Evolutionary conservation across 64 coral and sea anemone species (phyloP).

Genomic region (Montipora capricornis): DNA sequence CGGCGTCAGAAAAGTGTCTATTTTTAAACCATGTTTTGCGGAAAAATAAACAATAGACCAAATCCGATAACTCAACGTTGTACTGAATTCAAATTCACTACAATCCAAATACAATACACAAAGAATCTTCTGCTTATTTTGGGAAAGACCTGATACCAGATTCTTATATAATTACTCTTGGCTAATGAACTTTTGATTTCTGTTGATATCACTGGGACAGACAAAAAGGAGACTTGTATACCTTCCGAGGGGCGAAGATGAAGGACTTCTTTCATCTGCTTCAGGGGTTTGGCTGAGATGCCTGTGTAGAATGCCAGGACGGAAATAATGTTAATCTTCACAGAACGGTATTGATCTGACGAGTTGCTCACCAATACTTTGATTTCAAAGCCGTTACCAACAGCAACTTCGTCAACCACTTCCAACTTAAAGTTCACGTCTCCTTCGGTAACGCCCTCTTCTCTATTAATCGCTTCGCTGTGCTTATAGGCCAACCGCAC

Average conservation of each 20-base stretch:
- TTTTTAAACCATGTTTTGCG: no score
- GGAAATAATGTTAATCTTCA: constrained; percentile 15
- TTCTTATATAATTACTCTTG: no score
- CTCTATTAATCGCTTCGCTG: constrained; percentile 22
- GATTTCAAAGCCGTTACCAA: constrained; percentile 37
- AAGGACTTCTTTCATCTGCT: not conserved
- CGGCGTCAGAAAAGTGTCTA: no score
- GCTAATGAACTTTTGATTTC: no score
- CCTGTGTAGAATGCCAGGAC: constrained; percentile 66
- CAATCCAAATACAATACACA: no score
- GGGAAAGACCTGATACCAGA: no score
- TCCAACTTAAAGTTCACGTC: constrained; percentile 43
- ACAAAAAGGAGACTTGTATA: not conserved
- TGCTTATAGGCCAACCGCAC: constrained; percentile 59
- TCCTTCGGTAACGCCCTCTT: constrained; percentile 34
- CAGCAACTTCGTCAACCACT: not conserved
- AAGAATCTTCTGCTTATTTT: no score
- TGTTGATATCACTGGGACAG: no score
- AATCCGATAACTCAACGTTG: no score
- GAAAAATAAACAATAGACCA: no score
- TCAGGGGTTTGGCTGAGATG: constrained; percentile 38
- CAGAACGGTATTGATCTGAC: constrained; percentile 23
- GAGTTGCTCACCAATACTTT: constrained; percentile 33
- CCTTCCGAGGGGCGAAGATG: constrained; percentile 25
- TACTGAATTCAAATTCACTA: no score